These are phyloP conservation scores for Gallirallus australis DNA, from an alignment of 2,797 vertebrate species.

Conservation along the genomic window DNA sequence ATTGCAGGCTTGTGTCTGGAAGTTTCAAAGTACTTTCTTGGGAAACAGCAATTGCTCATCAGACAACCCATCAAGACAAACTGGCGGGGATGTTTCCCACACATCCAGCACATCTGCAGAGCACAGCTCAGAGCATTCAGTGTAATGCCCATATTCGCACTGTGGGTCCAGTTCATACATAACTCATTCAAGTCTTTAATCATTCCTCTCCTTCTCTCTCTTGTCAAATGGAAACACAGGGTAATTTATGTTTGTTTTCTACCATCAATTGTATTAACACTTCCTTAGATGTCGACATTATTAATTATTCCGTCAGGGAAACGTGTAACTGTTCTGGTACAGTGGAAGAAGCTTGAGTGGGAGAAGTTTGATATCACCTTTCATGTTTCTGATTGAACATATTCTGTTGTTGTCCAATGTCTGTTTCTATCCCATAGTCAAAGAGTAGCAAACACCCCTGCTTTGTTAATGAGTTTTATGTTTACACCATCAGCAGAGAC, in stretches of 20 bases:
- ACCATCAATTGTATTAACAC: neutral
- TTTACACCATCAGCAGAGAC: neutral
- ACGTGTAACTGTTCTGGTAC: neutral
- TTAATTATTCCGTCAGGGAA: neutral
- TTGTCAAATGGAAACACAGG: neutral
- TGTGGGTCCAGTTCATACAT: neutral
- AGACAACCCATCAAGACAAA: constrained; percentile 43
- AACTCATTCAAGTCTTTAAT: neutral
- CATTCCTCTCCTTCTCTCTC: neutral
- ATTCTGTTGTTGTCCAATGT: neutral
- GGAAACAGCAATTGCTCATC: neutral
- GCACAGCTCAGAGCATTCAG: constrained; percentile 15
- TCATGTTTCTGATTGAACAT: neutral
- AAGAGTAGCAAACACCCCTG: neutral
- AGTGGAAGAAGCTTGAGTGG: neutral
- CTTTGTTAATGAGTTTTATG: neutral
- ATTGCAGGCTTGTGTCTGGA: neutral
- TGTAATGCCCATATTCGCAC: neutral
- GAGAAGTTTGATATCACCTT: neutral
- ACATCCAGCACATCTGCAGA: constrained; percentile 33
- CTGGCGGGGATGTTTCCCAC: constrained; percentile 1
- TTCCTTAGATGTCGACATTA: neutral
- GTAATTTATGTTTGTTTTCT: constrained; percentile 6
- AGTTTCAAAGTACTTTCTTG: neutral
- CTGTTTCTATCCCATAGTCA: neutral